A percentile compares a stretch with the other conserved stretches of the same genome.
phyloP scores from a whole-genome alignment of 2,113 vertebrate species.

The Thunnus thynnus region DNA sequence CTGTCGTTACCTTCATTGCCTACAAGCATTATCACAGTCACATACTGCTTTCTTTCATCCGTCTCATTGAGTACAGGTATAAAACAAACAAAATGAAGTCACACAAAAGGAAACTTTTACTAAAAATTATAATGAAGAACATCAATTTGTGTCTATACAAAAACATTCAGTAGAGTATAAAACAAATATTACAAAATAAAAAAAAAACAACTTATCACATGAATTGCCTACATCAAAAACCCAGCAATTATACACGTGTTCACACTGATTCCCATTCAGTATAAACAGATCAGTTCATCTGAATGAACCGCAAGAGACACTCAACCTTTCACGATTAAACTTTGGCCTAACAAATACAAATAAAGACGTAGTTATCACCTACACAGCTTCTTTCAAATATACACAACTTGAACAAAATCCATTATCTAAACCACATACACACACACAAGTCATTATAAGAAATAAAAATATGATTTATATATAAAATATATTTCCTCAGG shows the following conservation, averaged over 20 bases:
- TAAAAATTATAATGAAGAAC: constrained; percentile 45
- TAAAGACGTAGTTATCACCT: constrained; percentile 9
- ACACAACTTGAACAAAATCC: constrained; percentile 41
- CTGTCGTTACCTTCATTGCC: neutral
- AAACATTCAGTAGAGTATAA: constrained; percentile 67
- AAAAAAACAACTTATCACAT: constrained; percentile 26
- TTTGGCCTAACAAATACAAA: constrained; percentile 59
- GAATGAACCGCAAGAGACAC: neutral
- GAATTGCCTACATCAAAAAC: constrained; percentile 53
- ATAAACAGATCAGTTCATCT: constrained; percentile 6
- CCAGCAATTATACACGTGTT: constrained; percentile 28
- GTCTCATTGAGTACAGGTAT: neutral
- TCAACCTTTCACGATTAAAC: constrained; percentile 15
- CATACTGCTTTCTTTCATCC: neutral
- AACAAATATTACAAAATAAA: constrained; percentile 63
- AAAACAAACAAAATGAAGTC: constrained; percentile 29
- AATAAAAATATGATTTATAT: constrained; percentile 49
- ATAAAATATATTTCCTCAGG: constrained; percentile 57
- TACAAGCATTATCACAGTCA: neutral
- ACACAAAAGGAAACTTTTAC: constrained; percentile 40
- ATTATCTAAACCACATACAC: constrained; percentile 47
- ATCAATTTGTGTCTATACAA: constrained; percentile 61
- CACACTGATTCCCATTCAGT: neutral
- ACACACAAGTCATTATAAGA: constrained; percentile 30
- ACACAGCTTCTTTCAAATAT: constrained; percentile 48